These are phyloP conservation scores for Campoplex capitator DNA, from an alignment of 2,888 invertebrate species.

Conservation along the genomic window DNA sequence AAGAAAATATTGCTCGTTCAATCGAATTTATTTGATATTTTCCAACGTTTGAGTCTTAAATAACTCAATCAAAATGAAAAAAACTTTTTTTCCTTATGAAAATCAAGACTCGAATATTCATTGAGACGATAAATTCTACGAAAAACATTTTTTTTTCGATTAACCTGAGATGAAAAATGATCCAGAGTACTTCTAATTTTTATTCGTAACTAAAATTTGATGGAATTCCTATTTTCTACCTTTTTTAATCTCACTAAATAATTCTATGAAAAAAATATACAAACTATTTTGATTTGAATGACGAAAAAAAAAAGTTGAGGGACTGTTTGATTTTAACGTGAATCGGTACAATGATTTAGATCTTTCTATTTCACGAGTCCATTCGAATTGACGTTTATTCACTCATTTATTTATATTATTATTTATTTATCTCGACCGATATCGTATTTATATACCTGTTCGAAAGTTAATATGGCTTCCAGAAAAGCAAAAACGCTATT, in stretches of 20 bases:
- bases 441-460: slow-evolving; percentile 85
- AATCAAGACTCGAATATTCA: not conserved
- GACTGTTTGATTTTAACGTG: too few species aligned
- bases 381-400: not conserved
- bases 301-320: not conserved
- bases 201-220: not conserved
- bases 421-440: not conserved
- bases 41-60: not conserved
- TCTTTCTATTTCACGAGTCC: not conserved
- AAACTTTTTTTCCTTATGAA: not conserved
- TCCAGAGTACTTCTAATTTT: not conserved
- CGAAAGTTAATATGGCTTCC: slow-evolving; percentile 97
- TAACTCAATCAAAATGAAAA: not conserved
- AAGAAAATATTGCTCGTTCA: not conserved
- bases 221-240: not conserved
- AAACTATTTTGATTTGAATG: not conserved
- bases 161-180: not conserved
- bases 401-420: not conserved
- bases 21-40: not conserved
- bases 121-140: not conserved
- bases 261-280: not conserved
- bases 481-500: slow-evolving; percentile 95
- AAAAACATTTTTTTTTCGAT: not conserved
- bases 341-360: not conserved
- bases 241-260: not conserved